Percentiles rank a stretch among this genome's conserved stretches.
phyloP scores from a whole-genome alignment of 2,888 invertebrate species.

The Drosophila melanocephala region DNA sequence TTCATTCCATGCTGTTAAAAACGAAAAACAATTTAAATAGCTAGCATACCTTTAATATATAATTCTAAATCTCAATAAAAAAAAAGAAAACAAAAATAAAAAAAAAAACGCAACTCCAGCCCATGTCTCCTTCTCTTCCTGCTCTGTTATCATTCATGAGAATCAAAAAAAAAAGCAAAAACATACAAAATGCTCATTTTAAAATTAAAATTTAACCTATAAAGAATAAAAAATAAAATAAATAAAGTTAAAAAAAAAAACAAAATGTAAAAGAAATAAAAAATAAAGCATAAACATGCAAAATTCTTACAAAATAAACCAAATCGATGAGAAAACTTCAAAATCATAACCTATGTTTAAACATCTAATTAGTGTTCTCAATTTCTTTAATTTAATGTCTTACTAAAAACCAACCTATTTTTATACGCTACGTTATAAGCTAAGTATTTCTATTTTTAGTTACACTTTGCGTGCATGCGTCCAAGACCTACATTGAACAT shows the following conservation, averaged over 20 bases:
- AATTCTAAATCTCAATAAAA: constrained; percentile 54
- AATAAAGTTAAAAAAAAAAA: constrained; percentile 19
- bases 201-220: constrained; percentile 55
- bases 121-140: constrained; percentile 15
- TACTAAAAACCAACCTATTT: constrained; percentile 64
- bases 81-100: constrained; percentile 2
- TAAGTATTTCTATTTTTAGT: constrained; percentile 78
- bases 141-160: constrained; percentile 41
- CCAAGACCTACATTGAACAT: constrained; percentile 61
- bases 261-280: constrained; percentile 33
- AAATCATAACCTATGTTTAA: constrained; percentile 62
- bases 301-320: constrained; percentile 36
- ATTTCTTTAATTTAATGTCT: constrained; percentile 63
- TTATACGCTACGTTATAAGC: constrained; percentile 76
- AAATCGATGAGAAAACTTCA: constrained; percentile 31
- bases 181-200: constrained; percentile 68
- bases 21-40: constrained; percentile 49
- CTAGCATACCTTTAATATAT: constrained; percentile 43
- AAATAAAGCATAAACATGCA: constrained; percentile 39
- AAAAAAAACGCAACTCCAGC: constrained; percentile 5
- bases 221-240: constrained; percentile 21
- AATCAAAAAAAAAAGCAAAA: constrained; percentile 29
- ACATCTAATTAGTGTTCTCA: constrained; percentile 63
- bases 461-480: constrained; percentile 72
- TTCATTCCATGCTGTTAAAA: constrained; percentile 75